Base-by-base conservation (phyloP, 2,797 vertebrate species). In the Tragelaphus eurycerus region DNA sequence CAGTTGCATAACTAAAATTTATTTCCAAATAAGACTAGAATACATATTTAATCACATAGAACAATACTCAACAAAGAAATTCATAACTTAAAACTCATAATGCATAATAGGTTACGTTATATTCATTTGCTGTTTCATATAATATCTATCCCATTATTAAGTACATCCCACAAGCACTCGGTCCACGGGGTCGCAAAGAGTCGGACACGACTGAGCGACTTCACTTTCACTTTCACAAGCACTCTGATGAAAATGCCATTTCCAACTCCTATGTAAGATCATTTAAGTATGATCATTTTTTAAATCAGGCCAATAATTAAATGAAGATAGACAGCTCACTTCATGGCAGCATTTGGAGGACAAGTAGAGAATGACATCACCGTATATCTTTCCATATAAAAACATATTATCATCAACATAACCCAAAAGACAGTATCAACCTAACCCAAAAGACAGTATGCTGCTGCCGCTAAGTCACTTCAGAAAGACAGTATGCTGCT, bases 1-100 rank as follows among this genome's bases (percentile, higher is more conserved):
- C 34, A 25, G 29, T 46, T 95, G 55, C 95, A 93, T 96, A 95
- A 85, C 31, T 64, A 50, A 95, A 97, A 96, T 78, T 95, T 93
- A 89, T 87, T 62, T 95, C 38, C 90, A 95, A 85, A 83, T 97
- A 93, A 92, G 83, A 90, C 93, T 62, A 86, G 25, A 89, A 87
- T 90, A 50, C 31, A 92, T 91, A 74, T 96, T 97, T 82, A 92
- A 96, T 96, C 52, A 78, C 38, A 50, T 79, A 52, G n/a, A 25
- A 96, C 27, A 92, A 55, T 62, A 74, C 16, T 52, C 50, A 97
- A 91, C 23, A 85, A 89, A 27, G 46, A 96, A 92, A 71, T 52
- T 50, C 23, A 27, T 91, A 43, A 96, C 81, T 93, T 95, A n/a
- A 96, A 97, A 96, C 50, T 92, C 54, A 34, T 86, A 87, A 95